A percentile compares a stretch with the other conserved stretches of the same genome.
Evolutionary conservation across 2,888 invertebrate genomes (phyloP).

Genomic region (Chrysotoxum bicinctum): DNA sequence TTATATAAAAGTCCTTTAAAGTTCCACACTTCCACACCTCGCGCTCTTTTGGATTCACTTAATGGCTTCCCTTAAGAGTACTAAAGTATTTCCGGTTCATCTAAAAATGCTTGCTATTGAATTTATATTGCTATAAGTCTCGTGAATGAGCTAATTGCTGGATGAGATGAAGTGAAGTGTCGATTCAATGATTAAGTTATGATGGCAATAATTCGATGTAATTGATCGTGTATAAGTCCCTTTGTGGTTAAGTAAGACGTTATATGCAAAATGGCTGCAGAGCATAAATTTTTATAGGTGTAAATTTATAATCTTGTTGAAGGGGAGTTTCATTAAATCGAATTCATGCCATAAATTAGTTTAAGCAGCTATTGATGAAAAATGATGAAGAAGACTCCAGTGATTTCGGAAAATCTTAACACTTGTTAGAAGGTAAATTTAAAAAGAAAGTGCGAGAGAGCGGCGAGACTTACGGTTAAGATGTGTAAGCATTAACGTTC

Average conservation of each 20-base stretch:
- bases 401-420: too few relatives aligned
- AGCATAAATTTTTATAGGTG: too few relatives aligned
- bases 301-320: too few relatives aligned
- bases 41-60: slow-evolving; percentile 17
- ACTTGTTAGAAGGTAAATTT: too few relatives aligned
- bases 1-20: slow-evolving; percentile 32
- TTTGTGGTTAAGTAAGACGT: slow-evolving; percentile 20
- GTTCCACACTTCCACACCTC: background rate
- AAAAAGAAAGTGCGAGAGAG: too few relatives aligned
- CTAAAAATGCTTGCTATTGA: slow-evolving; percentile 25
- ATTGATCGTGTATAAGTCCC: slow-evolving; percentile 56
- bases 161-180: slow-evolving; percentile 32
- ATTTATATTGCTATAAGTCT: slow-evolving; percentile 1
- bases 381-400: too few relatives aligned
- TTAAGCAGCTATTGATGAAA: too few relatives aligned
- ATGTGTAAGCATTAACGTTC: too few relatives aligned
- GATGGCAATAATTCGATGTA: slow-evolving; percentile 64
- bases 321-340: too few relatives aligned
- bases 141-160: slow-evolving; percentile 54
- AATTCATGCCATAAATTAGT: too few relatives aligned
- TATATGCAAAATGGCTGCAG: background rate
- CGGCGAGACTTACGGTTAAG: too few relatives aligned
- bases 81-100: slow-evolving; percentile 18
- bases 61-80: slow-evolving; percentile 46
- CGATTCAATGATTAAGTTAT: slow-evolving; percentile 52